These are phyloP conservation scores for Proterorhinus semilunaris DNA, from an alignment of 2,113 vertebrate genomes.

Conservation along the genomic window DNA sequence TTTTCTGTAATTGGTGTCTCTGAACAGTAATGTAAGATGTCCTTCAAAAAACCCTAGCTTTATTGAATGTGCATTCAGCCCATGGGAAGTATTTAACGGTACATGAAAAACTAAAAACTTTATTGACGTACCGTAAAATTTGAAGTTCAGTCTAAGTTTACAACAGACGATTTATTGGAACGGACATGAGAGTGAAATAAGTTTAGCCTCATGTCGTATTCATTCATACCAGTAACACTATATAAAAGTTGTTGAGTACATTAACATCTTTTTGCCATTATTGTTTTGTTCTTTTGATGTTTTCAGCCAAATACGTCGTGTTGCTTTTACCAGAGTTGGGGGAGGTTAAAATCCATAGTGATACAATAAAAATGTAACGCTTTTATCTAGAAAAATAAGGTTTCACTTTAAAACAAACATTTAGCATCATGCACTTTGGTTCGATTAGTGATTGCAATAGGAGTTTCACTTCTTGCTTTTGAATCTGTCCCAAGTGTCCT, in stretches of 20 bases:
- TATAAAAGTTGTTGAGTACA: neutral
- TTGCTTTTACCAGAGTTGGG: constrained; percentile 42
- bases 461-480: constrained; percentile 49
- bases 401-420: constrained; percentile 6
- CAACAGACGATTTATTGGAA: too few relatives aligned
- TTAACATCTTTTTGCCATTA: neutral
- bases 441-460: constrained; percentile 37
- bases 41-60: neutral
- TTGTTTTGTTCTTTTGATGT: constrained; percentile 19
- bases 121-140: too few relatives aligned
- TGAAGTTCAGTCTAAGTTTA: too few relatives aligned
- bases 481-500: constrained; percentile 28
- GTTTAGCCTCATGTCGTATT: neutral
- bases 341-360: too few relatives aligned
- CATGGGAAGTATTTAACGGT: neutral
- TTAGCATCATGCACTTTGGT: constrained; percentile 60
- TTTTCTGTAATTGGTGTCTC: neutral
- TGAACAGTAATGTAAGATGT: neutral
- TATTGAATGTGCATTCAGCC: neutral
- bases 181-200: neutral
- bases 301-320: constrained; percentile 13
- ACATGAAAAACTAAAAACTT: neutral
- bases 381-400: neutral
- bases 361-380: neutral
- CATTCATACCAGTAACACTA: neutral